Conservation (phyloP, 2,797 vertebrate species). For the Pseudochirops corinnae region DNA sequence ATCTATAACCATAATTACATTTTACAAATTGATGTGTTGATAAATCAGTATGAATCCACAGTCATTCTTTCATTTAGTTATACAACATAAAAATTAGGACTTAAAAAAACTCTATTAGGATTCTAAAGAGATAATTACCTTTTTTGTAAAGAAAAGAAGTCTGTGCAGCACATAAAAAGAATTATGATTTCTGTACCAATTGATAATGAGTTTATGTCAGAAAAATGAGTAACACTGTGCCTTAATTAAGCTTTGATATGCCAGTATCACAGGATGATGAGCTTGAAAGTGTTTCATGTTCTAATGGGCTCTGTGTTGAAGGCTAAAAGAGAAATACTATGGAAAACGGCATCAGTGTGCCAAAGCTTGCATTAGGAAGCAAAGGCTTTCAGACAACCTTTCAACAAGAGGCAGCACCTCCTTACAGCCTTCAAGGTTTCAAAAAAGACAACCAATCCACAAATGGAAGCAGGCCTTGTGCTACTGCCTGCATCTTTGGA, state of each 20-base stretch:
- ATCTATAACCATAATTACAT: neutral
- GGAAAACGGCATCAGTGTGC: constrained; percentile 33
- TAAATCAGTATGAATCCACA: neutral
- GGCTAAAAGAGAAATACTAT: constrained; percentile 37
- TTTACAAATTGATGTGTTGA: constrained; percentile 28
- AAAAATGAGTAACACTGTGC: constrained; percentile 31
- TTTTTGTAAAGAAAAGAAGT: constrained; percentile 14
- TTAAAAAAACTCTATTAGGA: neutral
- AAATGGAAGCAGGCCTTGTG: neutral
- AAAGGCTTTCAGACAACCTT: constrained; percentile 40
- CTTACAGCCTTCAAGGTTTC: constrained; percentile 28
- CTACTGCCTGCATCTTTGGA: neutral
- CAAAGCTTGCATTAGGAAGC: constrained; percentile 65
- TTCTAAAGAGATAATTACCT: constrained; percentile 20
- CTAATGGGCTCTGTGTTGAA: constrained; percentile 64
- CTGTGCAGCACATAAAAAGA: neutral
- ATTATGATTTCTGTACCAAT: constrained; percentile 7
- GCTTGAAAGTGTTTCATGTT: constrained; percentile 54
- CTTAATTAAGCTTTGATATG: constrained; percentile 63
- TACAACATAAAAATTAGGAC: neutral
- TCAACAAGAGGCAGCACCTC: constrained; percentile 56
- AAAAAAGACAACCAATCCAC: constrained; percentile 11
- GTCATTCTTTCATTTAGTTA: constrained; percentile 38
- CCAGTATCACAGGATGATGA: constrained; percentile 63
- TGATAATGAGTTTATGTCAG: constrained; percentile 32